These are phyloP conservation scores for Tetragonula clypearis DNA, from an alignment of 1,140 invertebrate species.

Conservation along the genomic window DNA sequence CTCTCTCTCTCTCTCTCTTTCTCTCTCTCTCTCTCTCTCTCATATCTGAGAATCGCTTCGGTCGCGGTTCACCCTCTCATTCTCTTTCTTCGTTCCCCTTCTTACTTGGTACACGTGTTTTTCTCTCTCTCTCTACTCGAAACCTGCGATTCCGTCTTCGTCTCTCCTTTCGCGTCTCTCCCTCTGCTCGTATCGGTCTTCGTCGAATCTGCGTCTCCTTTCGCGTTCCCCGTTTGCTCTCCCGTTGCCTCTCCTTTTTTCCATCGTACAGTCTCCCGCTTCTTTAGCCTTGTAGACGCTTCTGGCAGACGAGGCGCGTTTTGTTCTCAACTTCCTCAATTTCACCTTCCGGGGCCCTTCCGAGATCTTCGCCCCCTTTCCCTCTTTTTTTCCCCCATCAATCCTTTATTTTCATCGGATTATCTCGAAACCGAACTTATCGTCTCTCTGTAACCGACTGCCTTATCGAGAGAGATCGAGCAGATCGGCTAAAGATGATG, in stretches of 20 bases:
- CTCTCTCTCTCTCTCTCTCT: background rate
- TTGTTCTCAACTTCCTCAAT: conserved; percentile 71
- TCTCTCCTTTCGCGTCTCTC: background rate
- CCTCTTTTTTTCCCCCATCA: too few relatives aligned
- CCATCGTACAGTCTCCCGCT: conserved; percentile 31
- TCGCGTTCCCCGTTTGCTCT: conserved; percentile 37
- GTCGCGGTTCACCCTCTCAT: conserved; percentile 25
- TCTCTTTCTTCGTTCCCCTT: conserved; percentile 1
- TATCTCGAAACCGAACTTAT: background rate
- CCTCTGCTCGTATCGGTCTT: conserved; percentile 2
- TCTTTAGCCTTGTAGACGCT: conserved; percentile 60
- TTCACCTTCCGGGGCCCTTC: conserved; percentile 49
- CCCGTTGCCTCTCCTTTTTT: conserved; percentile 38
- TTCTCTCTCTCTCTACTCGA: background rate
- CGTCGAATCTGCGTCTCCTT: conserved; percentile 26
- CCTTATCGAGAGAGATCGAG: background rate
- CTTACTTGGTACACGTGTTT: background rate
- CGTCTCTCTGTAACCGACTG: too few relatives aligned
- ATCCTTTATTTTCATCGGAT: background rate
- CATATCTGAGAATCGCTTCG: conserved; percentile 8
- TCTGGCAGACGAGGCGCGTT: conserved; percentile 65
- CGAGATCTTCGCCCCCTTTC: background rate
- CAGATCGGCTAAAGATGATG: background rate
- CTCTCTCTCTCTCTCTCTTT: too few relatives aligned
- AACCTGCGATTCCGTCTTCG: background rate